Conservation (phyloP, 2,888 invertebrate species). For the Phortica magna region DNA sequence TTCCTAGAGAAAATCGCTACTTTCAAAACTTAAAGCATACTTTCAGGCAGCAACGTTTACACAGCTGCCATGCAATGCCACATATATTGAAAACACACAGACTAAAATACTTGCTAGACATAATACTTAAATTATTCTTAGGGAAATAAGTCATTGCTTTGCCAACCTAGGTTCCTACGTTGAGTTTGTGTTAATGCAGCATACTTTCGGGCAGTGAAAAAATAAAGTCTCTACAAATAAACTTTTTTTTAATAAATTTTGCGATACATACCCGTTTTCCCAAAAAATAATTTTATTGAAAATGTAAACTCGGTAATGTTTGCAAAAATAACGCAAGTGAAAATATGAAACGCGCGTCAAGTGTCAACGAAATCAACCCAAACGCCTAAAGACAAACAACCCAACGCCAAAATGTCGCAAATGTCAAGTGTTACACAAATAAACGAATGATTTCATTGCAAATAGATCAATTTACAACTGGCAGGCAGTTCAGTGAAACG, state of each 20-base stretch:
- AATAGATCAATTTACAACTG: not conserved
- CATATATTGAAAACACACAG: too few species aligned
- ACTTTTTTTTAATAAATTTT: not conserved
- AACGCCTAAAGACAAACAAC: constrained; percentile 6
- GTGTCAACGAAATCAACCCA: not conserved
- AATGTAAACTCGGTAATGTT: too few species aligned
- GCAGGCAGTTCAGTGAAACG: constrained; percentile 21
- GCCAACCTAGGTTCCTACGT: not conserved
- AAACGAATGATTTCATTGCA: not conserved
- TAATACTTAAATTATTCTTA: too few species aligned
- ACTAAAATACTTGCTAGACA: too few species aligned
- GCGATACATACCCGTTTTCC: too few species aligned
- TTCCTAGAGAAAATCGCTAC: not conserved
- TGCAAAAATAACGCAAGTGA: not conserved
- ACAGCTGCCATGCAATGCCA: not conserved
- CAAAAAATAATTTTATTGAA: too few species aligned
- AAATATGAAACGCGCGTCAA: not conserved
- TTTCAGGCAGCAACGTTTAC: not conserved
- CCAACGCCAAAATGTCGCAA: not conserved
- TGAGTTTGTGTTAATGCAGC: not conserved
- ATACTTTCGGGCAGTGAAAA: not conserved
- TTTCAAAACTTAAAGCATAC: not conserved
- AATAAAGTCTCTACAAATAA: not conserved
- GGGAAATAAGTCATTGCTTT: not conserved
- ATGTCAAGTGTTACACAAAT: not conserved